Conservation (phyloP, 1,140 invertebrate species). For the Brachionus plicatilis region DNA sequence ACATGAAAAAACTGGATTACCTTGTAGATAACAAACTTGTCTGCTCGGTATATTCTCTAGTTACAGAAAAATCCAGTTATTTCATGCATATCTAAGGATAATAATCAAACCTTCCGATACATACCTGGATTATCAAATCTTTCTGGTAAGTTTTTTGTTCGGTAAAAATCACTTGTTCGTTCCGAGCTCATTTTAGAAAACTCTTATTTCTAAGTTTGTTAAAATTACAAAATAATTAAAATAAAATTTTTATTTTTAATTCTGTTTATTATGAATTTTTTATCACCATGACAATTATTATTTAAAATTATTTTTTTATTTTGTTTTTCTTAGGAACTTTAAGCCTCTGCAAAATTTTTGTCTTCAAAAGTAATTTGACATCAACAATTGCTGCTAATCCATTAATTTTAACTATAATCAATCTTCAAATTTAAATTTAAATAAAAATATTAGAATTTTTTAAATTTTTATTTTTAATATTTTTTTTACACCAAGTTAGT, state of each 20-base stretch:
- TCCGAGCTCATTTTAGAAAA: constrained; percentile 41
- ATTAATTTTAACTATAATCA: too few species aligned
- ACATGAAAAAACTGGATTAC: constrained; percentile 42
- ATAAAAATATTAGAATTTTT: too few species aligned
- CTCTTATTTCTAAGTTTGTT: not conserved
- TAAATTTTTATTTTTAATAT: too few species aligned
- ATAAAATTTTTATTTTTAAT: not conserved
- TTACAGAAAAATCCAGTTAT: not conserved
- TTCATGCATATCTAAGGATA: not conserved
- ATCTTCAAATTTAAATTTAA: too few species aligned
- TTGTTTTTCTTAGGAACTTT: too few species aligned
- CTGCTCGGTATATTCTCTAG: not conserved
- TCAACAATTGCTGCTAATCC: too few species aligned
- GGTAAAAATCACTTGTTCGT: constrained; percentile 48
- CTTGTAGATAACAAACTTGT: constrained; percentile 34
- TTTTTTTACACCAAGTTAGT: too few species aligned
- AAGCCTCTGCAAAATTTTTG: too few species aligned
- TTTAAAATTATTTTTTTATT: not conserved
- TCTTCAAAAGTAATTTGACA: too few species aligned
- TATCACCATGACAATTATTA: not conserved
- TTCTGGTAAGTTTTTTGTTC: constrained; percentile 45
- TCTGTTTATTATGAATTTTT: not conserved
- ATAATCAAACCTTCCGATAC: not conserved
- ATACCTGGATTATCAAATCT: constrained; percentile 50
- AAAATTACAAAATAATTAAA: constrained; percentile 17